Evolutionary conservation across 1,140 invertebrate genomes (phyloP), one percentile per base, ranked within the genome.

Genomic region (Eriosoma lanigerum): DNA sequence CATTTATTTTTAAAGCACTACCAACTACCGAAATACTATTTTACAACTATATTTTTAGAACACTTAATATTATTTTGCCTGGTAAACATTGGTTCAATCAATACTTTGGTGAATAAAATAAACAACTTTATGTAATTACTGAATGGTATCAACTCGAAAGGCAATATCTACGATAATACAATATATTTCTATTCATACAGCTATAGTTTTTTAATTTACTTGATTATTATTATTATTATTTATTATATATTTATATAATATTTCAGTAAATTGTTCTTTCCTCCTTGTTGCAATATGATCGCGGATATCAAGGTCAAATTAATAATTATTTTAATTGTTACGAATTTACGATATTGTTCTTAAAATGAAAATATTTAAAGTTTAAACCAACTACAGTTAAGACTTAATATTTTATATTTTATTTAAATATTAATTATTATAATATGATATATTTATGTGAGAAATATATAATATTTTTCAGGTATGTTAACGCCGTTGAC

Each of bases 401-500:
- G 8, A 38, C n/a, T 50, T 19, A 48, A 62, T 32, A 29, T 32
- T 62, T 62, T 32, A 32, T 62, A 2, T n/a, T n/a, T n/a, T n/a
- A 12, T 38, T 38, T 38, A 38, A 38, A 38, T 38, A 4, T 38
- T 38, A 32, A 32, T 29, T 2, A 29, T 26, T 58, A 15, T 17
- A 60, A 24, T 24, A 8, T 56, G 9, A 56, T 60, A 3, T 62
- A 38, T 38, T 38, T 38, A 38, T 38, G 8, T 62, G 1, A 32
- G 17, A 38, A 29, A 21, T 68, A 44, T 46, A 46, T 46, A 46
- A 68, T 80, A 78, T 60, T 78, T 82, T 84, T 73, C 80, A 89
- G 88, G 81, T 93, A 94, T 87, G 92, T 93, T 58, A 89, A 90
- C 62, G 89, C 91, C 56, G 90, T 97, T 56, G 96, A 98, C 84